Percentiles rank a stretch among this genome's conserved stretches.
Conservation (phyloP, 2,797 vertebrate species). For the Artibeus lituratus region DNA sequence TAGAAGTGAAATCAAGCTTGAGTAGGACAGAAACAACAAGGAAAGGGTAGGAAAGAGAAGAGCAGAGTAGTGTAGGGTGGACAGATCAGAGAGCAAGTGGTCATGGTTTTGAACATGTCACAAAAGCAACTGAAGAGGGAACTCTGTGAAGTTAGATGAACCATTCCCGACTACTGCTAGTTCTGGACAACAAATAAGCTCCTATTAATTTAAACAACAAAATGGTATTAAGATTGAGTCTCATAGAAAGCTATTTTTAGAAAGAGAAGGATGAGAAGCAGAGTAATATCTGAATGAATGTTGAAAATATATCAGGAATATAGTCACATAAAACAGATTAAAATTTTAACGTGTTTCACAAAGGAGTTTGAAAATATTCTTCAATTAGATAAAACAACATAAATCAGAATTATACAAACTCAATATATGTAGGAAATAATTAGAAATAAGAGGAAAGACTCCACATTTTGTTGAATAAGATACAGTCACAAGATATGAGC, state of each 20-base stretch:
- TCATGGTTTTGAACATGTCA: neutral
- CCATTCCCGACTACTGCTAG: neutral
- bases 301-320: neutral
- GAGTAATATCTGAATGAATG: neutral
- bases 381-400: neutral
- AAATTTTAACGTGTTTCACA: neutral
- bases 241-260: neutral
- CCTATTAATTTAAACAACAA: neutral
- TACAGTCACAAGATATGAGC: no score
- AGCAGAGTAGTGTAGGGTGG: no score
- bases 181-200: neutral
- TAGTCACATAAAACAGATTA: neutral
- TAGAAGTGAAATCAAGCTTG: no score
- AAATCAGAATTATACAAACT: no score
- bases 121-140: conserved; percentile 49
- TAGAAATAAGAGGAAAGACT: no score
- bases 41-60: neutral
- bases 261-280: neutral
- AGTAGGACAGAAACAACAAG: no score
- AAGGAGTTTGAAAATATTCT: neutral
- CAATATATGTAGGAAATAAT: no score
- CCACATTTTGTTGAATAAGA: no score
- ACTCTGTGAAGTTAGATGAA: neutral
- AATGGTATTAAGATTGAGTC: neutral
- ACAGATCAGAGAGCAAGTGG: neutral